phyloP scores from a whole-genome alignment of 2,113 vertebrate species.

The Gavia stellata region DNA sequence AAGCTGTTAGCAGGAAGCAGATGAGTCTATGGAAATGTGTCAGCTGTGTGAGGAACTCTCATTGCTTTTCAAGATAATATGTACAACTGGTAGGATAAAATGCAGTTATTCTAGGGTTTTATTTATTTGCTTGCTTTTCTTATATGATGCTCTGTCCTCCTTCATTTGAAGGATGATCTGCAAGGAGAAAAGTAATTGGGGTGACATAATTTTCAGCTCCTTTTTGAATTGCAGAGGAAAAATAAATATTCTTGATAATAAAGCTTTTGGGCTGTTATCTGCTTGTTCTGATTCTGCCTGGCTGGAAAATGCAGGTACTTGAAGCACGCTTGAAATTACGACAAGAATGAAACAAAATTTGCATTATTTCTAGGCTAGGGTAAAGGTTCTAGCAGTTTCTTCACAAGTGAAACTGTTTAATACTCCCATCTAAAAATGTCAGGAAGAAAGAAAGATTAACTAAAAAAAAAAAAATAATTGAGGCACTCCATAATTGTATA shows the following conservation, averaged over 20 bases:
- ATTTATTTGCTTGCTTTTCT: not conserved
- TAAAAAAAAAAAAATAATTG: rapidly evolving
- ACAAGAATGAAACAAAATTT: not conserved
- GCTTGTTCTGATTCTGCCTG: not conserved
- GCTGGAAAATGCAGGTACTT: not conserved
- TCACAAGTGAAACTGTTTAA: not conserved
- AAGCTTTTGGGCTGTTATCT: not conserved
- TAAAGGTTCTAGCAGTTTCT: not conserved
- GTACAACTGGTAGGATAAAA: not conserved
- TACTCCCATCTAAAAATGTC: not conserved
- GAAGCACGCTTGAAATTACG: not conserved
- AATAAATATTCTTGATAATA: not conserved
- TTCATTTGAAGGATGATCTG: not conserved
- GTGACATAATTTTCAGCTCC: not conserved
- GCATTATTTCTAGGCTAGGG: not conserved
- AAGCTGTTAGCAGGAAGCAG: not conserved
- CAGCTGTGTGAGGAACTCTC: not conserved
- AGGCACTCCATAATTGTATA: not conserved
- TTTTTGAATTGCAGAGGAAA: not conserved
- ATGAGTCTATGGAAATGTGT: not conserved
- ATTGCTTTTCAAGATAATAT: not conserved
- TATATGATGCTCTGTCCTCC: not conserved
- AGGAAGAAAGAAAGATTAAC: not conserved
- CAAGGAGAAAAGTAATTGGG: not conserved
- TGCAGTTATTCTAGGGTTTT: not conserved